Percentiles rank a stretch among this genome's conserved stretches.
These are phyloP conservation scores for Reticulitermes speratus DNA, from an alignment of 1,140 invertebrate genomes.

Conservation along the genomic window DNA sequence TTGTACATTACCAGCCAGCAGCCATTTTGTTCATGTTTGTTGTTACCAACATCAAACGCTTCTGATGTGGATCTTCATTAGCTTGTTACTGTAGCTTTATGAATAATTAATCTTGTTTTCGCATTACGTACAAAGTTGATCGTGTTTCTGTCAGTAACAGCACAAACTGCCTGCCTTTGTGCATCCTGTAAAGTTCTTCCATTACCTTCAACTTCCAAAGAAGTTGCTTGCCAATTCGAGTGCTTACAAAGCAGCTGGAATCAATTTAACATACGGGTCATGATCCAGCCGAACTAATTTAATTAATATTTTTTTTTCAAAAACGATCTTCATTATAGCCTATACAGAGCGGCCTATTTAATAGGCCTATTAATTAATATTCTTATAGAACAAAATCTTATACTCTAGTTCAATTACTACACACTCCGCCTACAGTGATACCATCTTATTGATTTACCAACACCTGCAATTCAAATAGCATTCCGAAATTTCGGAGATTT, in stretches of 20 bases:
- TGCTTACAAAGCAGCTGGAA: background rate
- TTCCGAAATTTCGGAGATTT: no score
- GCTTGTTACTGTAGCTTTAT: background rate
- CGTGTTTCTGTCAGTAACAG: background rate
- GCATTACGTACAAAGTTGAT: background rate
- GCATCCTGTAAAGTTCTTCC: background rate
- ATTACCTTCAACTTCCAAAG: background rate
- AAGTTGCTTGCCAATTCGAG: background rate
- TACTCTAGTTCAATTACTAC: no score
- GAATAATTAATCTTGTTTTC: constrained; percentile 12
- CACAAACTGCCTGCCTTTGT: background rate
- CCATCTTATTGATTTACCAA: no score
- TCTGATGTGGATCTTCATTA: background rate
- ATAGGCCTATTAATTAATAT: no score
- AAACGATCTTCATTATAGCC: no score
- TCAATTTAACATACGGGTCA: background rate
- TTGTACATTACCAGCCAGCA: background rate
- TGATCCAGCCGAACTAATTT: background rate
- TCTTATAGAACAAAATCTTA: no score
- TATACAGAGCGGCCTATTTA: no score
- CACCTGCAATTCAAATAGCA: no score
- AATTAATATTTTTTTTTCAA: background rate
- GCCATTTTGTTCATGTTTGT: constrained; percentile 3
- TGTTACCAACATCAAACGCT: background rate
- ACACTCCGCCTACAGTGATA: no score